Evolutionary conservation across 2,113 vertebrate species (phyloP), one percentile per base, ranked within the genome.

Genomic region (Dicrurus megarhynchus): DNA sequence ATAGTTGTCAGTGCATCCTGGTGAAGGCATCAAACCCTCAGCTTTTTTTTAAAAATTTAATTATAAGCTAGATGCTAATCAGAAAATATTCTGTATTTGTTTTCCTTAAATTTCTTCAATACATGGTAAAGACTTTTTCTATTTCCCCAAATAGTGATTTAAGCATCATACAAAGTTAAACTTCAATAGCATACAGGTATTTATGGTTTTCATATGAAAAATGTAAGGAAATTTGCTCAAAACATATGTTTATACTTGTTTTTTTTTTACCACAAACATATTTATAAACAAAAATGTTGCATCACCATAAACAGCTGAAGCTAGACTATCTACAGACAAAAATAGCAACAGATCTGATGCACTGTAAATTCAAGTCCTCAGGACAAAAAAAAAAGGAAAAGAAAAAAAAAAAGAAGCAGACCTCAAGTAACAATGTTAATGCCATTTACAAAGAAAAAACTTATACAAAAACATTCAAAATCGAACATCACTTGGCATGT

Each of bases 291-390:
- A 98, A 99, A 98, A 97, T 97, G 95, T 97, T 98, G 98, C 98
- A 98, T 99, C 98, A 98, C 98, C 98, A 99, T 98, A 99, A 99
- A 99, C 98, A 98, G 97, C 97, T 98, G 98, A 99, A 99, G 98
- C 98, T 98, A 99, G 98, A 99, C 99, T 99, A 99, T 98, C 99
- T 99, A 99, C 98, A 99, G 98, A 99, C 99, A 98, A 98, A 99
- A 99, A 98, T 95, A 98, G 98, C 98, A 99, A 99, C 99, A 98
- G 98, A 99, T 98, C 91, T 97, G 98, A 99, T 98, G 98, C 98
- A 98, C 98, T 98, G 98, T 98, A 99, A 99, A 98, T 99, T 98
- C 98, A 98, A 98, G 99, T 99, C 98, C 98, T 98, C 98, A 97
- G 98, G 98, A 99, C 98, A 98, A 98, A 92, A 90, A 50, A 96